Evolutionary conservation across 2,888 invertebrate species (phyloP).

Genomic region (Agrotis puta): DNA sequence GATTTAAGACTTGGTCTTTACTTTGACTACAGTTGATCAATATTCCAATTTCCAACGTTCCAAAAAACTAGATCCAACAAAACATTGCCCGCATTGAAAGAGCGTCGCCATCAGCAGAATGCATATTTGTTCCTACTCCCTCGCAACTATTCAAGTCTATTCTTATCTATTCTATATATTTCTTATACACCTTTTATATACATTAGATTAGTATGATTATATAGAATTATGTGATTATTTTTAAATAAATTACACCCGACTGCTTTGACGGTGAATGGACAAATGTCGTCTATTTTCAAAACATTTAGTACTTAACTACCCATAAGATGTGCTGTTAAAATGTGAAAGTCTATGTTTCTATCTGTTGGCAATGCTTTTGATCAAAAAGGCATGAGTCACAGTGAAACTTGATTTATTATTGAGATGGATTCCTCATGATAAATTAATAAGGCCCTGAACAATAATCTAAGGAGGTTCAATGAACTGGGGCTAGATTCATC

Average conservation of each 20-base stretch:
- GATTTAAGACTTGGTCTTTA: no score
- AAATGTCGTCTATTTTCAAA: conserved; percentile 2
- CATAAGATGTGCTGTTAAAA: conserved; percentile 34
- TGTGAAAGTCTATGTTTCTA: conserved; percentile 27
- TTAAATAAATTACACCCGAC: no score
- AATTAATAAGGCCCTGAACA: conserved; percentile 9
- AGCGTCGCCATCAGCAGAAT: neutral
- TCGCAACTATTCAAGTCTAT: neutral
- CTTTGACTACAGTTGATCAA: neutral
- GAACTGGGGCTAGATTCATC: conserved; percentile 27
- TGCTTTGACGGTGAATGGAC: neutral
- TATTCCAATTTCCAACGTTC: no score
- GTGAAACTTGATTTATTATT: conserved; percentile 21
- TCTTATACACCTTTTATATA: no score
- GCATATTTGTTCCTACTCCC: neutral
- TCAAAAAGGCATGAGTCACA: conserved; percentile 18
- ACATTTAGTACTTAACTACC: conserved; percentile 18
- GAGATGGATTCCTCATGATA: conserved; percentile 5
- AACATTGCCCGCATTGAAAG: neutral
- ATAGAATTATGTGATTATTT: no score
- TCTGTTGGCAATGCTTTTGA: conserved; percentile 21
- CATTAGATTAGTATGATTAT: no score
- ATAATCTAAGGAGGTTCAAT: conserved; percentile 28
- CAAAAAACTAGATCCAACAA: no score
- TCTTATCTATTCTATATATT: no score